Conservation (phyloP, 64 coral and sea anemone genomes). For the Hydrozoanthus tunicans region DNA sequence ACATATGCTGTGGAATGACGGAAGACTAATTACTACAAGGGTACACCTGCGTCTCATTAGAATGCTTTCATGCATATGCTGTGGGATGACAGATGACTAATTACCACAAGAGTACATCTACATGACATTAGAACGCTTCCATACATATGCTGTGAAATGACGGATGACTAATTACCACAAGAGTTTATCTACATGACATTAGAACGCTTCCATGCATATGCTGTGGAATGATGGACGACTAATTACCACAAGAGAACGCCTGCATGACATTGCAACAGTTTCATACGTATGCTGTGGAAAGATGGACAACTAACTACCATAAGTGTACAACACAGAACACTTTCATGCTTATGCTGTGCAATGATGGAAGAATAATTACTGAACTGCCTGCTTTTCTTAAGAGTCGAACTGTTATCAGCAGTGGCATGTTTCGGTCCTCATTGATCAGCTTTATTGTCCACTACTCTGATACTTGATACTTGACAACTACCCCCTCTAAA, state of each 20-base stretch:
- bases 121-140: conserved; percentile 72
- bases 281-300: conserved; percentile 67
- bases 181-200: not conserved
- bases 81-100: not conserved
- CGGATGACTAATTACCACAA: not conserved
- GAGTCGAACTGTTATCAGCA: too few species aligned
- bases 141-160: conserved; percentile 58
- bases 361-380: too few species aligned
- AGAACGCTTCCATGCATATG: not conserved
- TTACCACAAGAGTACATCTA: conserved; percentile 73
- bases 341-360: too few species aligned
- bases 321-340: conserved; percentile 49
- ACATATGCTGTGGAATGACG: conserved; percentile 51
- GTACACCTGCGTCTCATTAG: not conserved
- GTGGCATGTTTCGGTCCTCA: too few species aligned
- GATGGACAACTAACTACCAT: conserved; percentile 16
- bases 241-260: conserved; percentile 72
- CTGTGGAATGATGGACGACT: not conserved
- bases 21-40: not conserved
- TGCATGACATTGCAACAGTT: conserved; percentile 65
- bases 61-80: not conserved
- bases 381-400: too few species aligned
- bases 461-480: too few species aligned
- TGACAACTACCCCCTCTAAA: too few species aligned
- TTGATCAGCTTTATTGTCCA: too few species aligned